Percentiles rank a stretch among this genome's conserved stretches.
These are phyloP conservation scores for Branchipolynoe longqiensis DNA, from an alignment of 2,888 invertebrate genomes.

Conservation along the genomic window DNA sequence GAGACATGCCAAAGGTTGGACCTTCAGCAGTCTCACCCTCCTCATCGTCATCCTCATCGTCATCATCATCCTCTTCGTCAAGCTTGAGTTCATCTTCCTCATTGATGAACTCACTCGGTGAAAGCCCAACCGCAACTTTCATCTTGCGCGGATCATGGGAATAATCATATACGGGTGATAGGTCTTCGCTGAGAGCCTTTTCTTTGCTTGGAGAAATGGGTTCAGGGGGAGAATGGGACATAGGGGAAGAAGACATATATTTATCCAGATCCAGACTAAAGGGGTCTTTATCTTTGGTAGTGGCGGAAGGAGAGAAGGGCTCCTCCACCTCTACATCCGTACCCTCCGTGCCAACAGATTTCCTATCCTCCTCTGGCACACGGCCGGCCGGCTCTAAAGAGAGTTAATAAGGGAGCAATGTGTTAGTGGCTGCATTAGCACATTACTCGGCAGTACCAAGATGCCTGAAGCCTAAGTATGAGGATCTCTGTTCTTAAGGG, in stretches of 20 bases:
- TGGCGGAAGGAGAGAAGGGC: constrained; percentile 74
- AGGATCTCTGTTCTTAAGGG: not conserved
- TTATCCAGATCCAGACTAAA: constrained; percentile 79
- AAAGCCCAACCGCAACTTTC: constrained; percentile 76
- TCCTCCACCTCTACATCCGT: constrained; percentile 79
- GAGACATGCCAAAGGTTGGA: constrained; percentile 47
- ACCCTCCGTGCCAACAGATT: constrained; percentile 75
- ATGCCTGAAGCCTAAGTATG: constrained; percentile 9
- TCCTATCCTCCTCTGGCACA: constrained; percentile 59
- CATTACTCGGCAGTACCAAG: constrained; percentile 24
- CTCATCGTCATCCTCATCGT: constrained; percentile 61
- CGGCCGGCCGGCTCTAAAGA: constrained; percentile 55
- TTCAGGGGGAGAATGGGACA: constrained; percentile 74
- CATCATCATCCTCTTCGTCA: constrained; percentile 59
- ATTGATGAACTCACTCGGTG: constrained; percentile 74
- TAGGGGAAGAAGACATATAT: constrained; percentile 68
- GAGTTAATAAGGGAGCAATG: constrained; percentile 54
- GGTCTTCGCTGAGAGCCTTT: constrained; percentile 70
- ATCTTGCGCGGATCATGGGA: constrained; percentile 68
- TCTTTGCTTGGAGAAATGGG: constrained; percentile 69
- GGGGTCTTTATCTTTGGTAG: constrained; percentile 75
- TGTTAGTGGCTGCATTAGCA: constrained; percentile 35
- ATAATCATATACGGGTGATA: constrained; percentile 74
- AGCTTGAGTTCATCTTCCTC: constrained; percentile 59
- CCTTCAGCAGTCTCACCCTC: constrained; percentile 67